These are phyloP conservation scores for Zygogramma bicolorata DNA, from an alignment of 2,888 invertebrate genomes.

Conservation along the genomic window DNA sequence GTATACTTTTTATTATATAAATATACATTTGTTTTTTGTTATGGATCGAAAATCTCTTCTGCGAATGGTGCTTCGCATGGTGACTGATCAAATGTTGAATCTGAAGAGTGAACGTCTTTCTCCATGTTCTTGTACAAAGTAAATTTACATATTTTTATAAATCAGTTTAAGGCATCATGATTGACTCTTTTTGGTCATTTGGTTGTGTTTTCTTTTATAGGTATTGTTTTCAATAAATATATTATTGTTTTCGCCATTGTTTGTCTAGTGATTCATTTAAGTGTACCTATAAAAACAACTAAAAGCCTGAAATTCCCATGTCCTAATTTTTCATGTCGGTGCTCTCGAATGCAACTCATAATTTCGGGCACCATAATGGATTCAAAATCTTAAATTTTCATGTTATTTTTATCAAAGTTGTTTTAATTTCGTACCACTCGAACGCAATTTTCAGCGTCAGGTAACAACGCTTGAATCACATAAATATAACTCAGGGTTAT, in stretches of 20 bases:
- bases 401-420: too few species aligned
- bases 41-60: not conserved
- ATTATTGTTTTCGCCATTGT: slow-evolving; percentile 33
- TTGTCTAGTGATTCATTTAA: not conserved
- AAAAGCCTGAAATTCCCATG: too few species aligned
- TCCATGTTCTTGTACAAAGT: slow-evolving; percentile 28
- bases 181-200: slow-evolving; percentile 29
- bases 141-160: slow-evolving; percentile 40
- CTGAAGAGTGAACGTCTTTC: slow-evolving; percentile 23
- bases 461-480: too few species aligned
- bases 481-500: too few species aligned
- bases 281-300: not conserved
- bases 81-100: slow-evolving; percentile 34
- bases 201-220: slow-evolving; percentile 44
- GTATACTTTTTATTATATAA: too few species aligned
- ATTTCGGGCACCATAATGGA: too few species aligned
- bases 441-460: too few species aligned
- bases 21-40: not conserved
- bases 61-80: not conserved
- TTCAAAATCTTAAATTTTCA: too few species aligned
- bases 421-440: too few species aligned
- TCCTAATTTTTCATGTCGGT: too few species aligned
- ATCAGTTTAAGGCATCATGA: slow-evolving; percentile 37
- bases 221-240: slow-evolving; percentile 44
- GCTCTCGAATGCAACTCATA: not conserved